phyloP scores from a whole-genome alignment of 2,113 vertebrate species.

The Arvicanthis niloticus region DNA sequence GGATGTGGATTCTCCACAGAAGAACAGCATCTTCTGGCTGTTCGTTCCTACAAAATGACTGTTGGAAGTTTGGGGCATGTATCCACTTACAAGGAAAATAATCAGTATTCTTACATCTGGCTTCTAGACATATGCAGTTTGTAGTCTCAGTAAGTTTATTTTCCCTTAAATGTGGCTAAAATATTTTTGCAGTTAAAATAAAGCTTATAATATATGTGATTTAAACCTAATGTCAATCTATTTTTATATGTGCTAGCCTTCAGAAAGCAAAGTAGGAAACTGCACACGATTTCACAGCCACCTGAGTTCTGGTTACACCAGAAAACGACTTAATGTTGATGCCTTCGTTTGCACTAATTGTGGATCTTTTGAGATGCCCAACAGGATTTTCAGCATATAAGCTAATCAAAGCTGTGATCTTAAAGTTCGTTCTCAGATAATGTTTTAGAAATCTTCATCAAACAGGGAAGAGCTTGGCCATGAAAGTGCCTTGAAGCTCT shows the following conservation, averaged over 20 bases:
- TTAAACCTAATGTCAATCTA: slow-evolving; percentile 75
- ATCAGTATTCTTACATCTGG: slow-evolving; percentile 62
- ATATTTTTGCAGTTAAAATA: slow-evolving; percentile 76
- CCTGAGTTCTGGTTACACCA: slow-evolving; percentile 49
- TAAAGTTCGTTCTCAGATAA: slow-evolving; percentile 60
- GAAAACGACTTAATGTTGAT: slow-evolving; percentile 58
- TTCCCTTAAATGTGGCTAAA: slow-evolving; percentile 62
- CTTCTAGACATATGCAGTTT: slow-evolving; percentile 55
- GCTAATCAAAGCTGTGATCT: slow-evolving; percentile 57
- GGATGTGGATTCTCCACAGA: slow-evolving; percentile 35
- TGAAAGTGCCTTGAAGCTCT: slow-evolving; percentile 18
- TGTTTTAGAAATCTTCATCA: slow-evolving; percentile 44
- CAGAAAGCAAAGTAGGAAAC: slow-evolving; percentile 72
- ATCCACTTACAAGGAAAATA: slow-evolving; percentile 63
- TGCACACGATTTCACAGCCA: slow-evolving; percentile 41
- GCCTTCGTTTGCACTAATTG: slow-evolving; percentile 70
- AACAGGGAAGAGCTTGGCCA: not conserved
- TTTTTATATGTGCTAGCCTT: slow-evolving; percentile 86
- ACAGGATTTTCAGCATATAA: slow-evolving; percentile 70
- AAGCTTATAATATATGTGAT: slow-evolving; percentile 44
- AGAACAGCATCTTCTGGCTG: slow-evolving; percentile 73
- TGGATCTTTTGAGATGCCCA: slow-evolving; percentile 54
- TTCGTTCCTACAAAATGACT: slow-evolving; percentile 66
- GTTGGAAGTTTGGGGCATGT: slow-evolving; percentile 45
- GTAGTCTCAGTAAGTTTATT: slow-evolving; percentile 67